These are phyloP conservation scores for Drosophila grimshawi DNA, from an alignment of 1,140 invertebrate species.

Conservation along the genomic window DNA sequence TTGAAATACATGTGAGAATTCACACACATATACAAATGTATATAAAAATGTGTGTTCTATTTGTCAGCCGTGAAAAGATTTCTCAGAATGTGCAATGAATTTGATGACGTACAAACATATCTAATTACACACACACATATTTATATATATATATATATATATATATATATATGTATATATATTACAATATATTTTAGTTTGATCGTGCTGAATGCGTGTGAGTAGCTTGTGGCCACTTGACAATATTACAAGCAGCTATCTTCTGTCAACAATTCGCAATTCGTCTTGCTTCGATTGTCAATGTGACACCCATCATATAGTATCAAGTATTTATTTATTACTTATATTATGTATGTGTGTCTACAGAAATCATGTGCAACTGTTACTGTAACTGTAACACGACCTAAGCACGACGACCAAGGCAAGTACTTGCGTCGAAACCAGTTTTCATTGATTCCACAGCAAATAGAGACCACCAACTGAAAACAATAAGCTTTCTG, in stretches of 20 bases:
- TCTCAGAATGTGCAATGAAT: too few species aligned
- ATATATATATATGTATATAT: too few species aligned
- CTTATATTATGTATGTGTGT: not conserved
- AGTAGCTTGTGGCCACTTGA: not conserved
- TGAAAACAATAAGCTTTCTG: slow-evolving; percentile 23
- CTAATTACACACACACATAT: too few species aligned
- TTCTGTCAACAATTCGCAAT: not conserved
- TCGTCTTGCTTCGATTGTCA: not conserved
- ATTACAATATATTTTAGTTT: too few species aligned
- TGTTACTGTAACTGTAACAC: slow-evolving; percentile 13
- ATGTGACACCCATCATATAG: not conserved
- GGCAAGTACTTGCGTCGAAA: not conserved
- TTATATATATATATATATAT: too few species aligned
- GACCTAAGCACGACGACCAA: not conserved
- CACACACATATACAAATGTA: too few species aligned
- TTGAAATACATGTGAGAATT: too few species aligned
- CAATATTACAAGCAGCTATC: slow-evolving; percentile 2
- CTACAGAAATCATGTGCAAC: not conserved
- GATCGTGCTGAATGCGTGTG: slow-evolving; percentile 1
- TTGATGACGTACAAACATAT: too few species aligned
- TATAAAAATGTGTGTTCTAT: too few species aligned
- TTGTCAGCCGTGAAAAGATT: too few species aligned
- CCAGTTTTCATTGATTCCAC: slow-evolving; percentile 23
- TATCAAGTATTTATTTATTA: not conserved
- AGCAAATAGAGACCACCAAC: slow-evolving; percentile 7